Percentiles rank a stretch among this genome's conserved stretches.
These are phyloP conservation scores for Erannis defoliaria DNA, from an alignment of 2,888 invertebrate genomes.

Conservation along the genomic window DNA sequence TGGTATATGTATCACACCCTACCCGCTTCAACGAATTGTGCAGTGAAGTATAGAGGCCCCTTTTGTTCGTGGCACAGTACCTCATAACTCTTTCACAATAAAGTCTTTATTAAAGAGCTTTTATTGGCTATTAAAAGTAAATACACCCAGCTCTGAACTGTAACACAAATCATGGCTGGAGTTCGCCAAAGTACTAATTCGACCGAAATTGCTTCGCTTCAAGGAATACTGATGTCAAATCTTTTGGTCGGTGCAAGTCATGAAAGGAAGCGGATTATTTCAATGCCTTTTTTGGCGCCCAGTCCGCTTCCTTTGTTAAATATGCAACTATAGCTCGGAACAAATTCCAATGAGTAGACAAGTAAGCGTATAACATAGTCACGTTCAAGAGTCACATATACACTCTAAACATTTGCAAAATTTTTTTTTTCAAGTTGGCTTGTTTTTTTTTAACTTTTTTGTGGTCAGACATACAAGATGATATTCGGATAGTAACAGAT, in stretches of 20 bases:
- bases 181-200: constrained; percentile 49
- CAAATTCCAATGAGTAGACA: too few species aligned
- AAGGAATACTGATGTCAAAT: constrained; percentile 60
- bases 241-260: constrained; percentile 29
- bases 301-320: too few species aligned
- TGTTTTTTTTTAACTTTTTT: too few species aligned
- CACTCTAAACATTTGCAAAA: too few species aligned
- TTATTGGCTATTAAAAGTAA: constrained; percentile 35
- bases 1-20: too few species aligned
- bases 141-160: constrained; percentile 30
- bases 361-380: too few species aligned
- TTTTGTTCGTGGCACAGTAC: not conserved
- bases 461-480: too few species aligned
- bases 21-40: not conserved
- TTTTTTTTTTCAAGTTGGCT: too few species aligned
- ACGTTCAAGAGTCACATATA: too few species aligned
- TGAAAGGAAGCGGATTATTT: not conserved
- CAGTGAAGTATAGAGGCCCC: not conserved
- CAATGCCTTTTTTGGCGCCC: not conserved
- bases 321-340: too few species aligned
- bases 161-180: constrained; percentile 56
- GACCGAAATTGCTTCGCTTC: constrained; percentile 56
- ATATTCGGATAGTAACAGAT: too few species aligned
- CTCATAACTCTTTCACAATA: constrained; percentile 19
- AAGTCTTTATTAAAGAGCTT: constrained; percentile 13